Percentiles rank a stretch among this genome's conserved stretches.
Conservation (phyloP, 2,888 invertebrate species). For the Laspeyria flexula region DNA sequence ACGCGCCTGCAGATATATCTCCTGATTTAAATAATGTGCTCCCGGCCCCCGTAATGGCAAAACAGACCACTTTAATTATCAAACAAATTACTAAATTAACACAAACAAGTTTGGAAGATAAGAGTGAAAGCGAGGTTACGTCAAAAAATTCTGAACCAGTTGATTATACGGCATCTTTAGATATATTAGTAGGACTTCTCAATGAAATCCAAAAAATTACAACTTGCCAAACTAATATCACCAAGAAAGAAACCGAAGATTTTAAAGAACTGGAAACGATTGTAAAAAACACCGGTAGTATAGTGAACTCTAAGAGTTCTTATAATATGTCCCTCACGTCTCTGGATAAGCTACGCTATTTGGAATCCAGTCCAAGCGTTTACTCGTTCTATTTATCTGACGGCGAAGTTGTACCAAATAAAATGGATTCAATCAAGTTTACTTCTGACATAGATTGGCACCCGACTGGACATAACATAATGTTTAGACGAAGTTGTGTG, state of each 20-base stretch:
- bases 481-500: conserved; percentile 27
- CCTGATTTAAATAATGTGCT: neutral
- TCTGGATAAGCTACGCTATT: conserved; percentile 54
- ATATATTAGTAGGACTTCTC: conserved; percentile 71
- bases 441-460: conserved; percentile 10
- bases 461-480: neutral
- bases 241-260: conserved; percentile 30
- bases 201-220: conserved; percentile 79
- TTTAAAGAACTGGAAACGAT: conserved; percentile 52
- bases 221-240: conserved; percentile 58
- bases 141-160: conserved; percentile 37
- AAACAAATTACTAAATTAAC: neutral
- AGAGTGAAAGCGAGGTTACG: conserved; percentile 2
- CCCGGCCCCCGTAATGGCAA: neutral
- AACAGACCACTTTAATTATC: neutral
- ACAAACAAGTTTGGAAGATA: conserved; percentile 2
- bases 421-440: conserved; percentile 11
- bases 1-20: neutral
- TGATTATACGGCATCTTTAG: conserved; percentile 69
- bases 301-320: conserved; percentile 42
- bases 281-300: conserved; percentile 43
- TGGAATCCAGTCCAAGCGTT: conserved; percentile 58
- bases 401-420: conserved; percentile 16
- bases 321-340: conserved; percentile 56
- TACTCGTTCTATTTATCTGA: conserved; percentile 58